A percentile compares a stretch with the other conserved stretches of the same genome.
Evolutionary conservation across 2,888 invertebrate genomes (phyloP).

Genomic region (Ypsolopha scabrella): DNA sequence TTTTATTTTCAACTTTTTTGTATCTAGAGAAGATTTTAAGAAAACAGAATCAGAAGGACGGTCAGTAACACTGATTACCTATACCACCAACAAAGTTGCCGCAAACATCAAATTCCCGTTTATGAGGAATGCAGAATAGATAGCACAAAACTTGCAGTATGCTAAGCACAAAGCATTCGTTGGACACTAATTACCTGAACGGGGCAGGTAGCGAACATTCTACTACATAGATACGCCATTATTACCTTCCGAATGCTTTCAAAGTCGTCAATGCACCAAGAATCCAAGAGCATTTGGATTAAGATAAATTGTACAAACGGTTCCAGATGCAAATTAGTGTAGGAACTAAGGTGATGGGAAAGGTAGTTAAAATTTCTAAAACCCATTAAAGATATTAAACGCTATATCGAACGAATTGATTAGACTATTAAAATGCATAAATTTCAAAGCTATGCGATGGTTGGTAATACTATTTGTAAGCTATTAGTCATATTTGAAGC

Average conservation of each 20-base stretch:
- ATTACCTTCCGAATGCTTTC: conserved; percentile 11
- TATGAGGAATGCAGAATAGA: background rate
- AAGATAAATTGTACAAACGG: conserved; percentile 7
- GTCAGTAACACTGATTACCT: background rate
- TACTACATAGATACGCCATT: conserved; percentile 18
- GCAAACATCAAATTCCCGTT: background rate
- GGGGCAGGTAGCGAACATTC: conserved; percentile 34
- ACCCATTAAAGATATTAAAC: conserved; percentile 1
- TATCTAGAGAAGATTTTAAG: no score
- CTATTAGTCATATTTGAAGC: background rate
- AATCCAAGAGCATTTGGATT: no score
- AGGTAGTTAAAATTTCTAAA: background rate
- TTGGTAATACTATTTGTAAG: background rate
- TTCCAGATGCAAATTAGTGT: conserved; percentile 17
- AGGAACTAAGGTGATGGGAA: background rate
- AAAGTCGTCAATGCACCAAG: no score
- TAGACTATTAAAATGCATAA: conserved; percentile 1
- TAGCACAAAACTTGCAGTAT: conserved; percentile 7
- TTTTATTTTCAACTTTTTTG: no score
- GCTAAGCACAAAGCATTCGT: conserved; percentile 28
- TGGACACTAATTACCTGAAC: conserved; percentile 45
- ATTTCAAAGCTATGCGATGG: background rate
- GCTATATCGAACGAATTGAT: background rate
- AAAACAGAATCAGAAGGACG: no score
- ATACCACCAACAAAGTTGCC: background rate